These are phyloP conservation scores for Lycodopsis pacificus DNA, from an alignment of 2,797 vertebrate genomes.

Conservation along the genomic window DNA sequence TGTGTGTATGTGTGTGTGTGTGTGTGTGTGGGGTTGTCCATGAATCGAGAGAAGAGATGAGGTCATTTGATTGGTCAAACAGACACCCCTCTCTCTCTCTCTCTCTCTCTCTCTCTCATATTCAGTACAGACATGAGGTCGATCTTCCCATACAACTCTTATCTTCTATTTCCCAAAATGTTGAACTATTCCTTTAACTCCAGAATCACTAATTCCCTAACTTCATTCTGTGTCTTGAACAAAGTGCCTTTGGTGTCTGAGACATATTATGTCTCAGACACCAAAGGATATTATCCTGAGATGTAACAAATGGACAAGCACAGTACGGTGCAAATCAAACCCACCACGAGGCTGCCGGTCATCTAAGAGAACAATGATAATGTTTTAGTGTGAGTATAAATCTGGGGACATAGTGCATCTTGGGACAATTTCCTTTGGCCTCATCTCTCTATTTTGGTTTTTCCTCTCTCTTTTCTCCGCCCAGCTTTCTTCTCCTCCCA, in stretches of 20 bases:
- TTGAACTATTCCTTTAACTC: too few relatives aligned
- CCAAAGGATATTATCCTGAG: too few relatives aligned
- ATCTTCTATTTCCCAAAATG: too few relatives aligned
- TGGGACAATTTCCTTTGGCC: not conserved
- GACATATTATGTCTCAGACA: too few relatives aligned
- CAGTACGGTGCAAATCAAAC: constrained; percentile 18
- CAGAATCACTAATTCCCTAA: too few relatives aligned
- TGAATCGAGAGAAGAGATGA: constrained; percentile 54
- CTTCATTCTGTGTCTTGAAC: too few relatives aligned
- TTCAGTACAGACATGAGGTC: too few relatives aligned
- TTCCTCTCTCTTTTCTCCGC: not conserved
- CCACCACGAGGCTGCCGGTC: not conserved
- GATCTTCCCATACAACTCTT: too few relatives aligned
- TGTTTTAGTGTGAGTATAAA: constrained; percentile 8
- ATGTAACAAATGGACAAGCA: constrained; percentile 19
- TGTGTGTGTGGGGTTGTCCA: constrained; percentile 8
- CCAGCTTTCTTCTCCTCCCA: not conserved
- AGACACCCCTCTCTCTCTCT: constrained; percentile 44
- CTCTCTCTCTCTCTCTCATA: not conserved
- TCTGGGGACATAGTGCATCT: not conserved
- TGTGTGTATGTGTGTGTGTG: constrained; percentile 21
- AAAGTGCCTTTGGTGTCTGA: constrained; percentile 18
- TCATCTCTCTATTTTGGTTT: constrained; percentile 23
- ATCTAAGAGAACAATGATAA: constrained; percentile 15
- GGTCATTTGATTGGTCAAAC: constrained; percentile 61